A percentile compares a stretch with the other conserved stretches of the same genome.
These are phyloP conservation scores for Drosophila leontia DNA, from an alignment of 1,140 invertebrate species.

Conservation along the genomic window DNA sequence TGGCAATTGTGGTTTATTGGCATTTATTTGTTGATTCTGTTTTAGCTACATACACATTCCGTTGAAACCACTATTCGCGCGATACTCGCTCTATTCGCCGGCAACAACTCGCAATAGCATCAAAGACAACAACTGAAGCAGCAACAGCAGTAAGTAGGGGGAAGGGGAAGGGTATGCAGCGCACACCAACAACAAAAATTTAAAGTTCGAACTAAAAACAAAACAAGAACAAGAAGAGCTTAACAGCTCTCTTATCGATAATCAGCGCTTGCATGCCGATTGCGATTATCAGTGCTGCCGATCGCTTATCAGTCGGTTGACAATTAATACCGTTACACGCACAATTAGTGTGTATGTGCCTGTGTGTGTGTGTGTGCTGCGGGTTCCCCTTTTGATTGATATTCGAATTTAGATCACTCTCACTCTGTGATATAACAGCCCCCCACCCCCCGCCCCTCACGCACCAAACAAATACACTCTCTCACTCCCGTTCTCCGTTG, in stretches of 20 bases:
- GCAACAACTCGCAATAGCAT: slow-evolving; percentile 39
- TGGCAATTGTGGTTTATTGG: slow-evolving; percentile 26
- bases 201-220: slow-evolving; percentile 3
- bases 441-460: not conserved
- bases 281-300: slow-evolving; percentile 40
- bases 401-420: slow-evolving; percentile 58
- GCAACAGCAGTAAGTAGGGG: slow-evolving; percentile 30
- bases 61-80: slow-evolving; percentile 18
- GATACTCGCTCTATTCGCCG: slow-evolving; percentile 29
- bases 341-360: slow-evolving; percentile 6
- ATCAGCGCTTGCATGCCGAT: slow-evolving; percentile 41
- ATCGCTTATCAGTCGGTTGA: slow-evolving; percentile 57
- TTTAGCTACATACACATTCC: slow-evolving; percentile 71
- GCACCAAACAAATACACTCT: slow-evolving; percentile 35
- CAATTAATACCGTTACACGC: slow-evolving; percentile 57
- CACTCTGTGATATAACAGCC: slow-evolving; percentile 60
- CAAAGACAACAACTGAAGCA: slow-evolving; percentile 42
- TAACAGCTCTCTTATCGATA: slow-evolving; percentile 33
- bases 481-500: slow-evolving; percentile 11
- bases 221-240: slow-evolving; percentile 23
- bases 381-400: slow-evolving; percentile 41
- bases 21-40: slow-evolving; percentile 50
- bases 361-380: slow-evolving; percentile 1
- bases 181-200: slow-evolving; percentile 1
- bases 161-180: not conserved